Evolutionary conservation across 2,888 invertebrate genomes (phyloP).

Genomic region (Abrostola tripartita): DNA sequence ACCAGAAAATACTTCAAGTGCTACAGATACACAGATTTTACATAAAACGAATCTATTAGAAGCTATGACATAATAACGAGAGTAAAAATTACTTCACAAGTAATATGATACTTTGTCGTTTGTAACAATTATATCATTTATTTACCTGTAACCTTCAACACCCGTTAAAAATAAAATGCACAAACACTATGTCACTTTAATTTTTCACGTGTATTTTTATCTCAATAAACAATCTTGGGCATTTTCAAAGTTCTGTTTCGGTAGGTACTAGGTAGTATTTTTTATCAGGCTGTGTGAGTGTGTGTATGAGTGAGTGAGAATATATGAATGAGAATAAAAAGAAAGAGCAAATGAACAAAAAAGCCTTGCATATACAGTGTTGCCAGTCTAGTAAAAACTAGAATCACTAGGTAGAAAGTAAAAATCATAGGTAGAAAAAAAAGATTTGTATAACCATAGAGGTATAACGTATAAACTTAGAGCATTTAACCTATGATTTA

Average conservation of each 20-base stretch:
- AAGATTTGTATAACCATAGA: no score
- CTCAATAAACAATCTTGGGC: constrained; percentile 45
- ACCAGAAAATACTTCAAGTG: no score
- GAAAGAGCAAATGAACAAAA: neutral
- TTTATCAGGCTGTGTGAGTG: neutral
- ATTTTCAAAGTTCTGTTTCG: constrained; percentile 9
- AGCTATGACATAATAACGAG: constrained; percentile 85
- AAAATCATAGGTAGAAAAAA: no score
- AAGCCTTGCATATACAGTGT: neutral
- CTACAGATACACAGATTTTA: constrained; percentile 18
- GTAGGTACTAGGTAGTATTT: no score
- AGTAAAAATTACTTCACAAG: constrained; percentile 79
- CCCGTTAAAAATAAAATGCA: constrained; percentile 34
- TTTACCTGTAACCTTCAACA: constrained; percentile 49
- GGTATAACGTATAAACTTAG: no score
- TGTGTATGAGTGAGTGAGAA: neutral
- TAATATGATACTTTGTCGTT: constrained; percentile 75
- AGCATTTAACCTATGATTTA: no score
- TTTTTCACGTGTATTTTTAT: constrained; percentile 49
- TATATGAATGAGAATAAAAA: neutral
- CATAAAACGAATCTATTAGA: constrained; percentile 73
- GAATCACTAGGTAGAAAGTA: no score
- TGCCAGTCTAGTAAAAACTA: neutral
- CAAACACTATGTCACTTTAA: constrained; percentile 23
- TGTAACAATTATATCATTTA: constrained; percentile 32